A percentile compares a stretch with the other conserved stretches of the same genome.
Evolutionary conservation across 2,113 vertebrate genomes (phyloP).

Genomic region (Microcebus lehilahytsara): DNA sequence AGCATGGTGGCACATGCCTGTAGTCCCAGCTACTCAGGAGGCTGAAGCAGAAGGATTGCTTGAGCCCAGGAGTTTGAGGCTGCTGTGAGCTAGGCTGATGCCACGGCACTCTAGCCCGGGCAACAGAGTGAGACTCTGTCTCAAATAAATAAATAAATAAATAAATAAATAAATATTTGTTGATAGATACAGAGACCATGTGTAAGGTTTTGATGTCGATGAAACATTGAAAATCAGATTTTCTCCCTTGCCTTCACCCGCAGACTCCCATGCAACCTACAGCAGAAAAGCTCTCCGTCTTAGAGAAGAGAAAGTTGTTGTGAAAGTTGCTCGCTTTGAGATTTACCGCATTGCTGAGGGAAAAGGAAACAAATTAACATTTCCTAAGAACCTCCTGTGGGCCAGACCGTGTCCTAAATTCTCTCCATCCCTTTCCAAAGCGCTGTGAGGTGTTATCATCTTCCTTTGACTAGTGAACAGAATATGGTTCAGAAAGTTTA

Average conservation of each 20-base stretch:
- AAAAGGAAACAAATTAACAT: neutral
- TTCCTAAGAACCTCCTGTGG: neutral
- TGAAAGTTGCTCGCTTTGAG: neutral
- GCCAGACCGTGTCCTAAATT: neutral
- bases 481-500: neutral
- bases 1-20: too few relatives aligned
- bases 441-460: neutral
- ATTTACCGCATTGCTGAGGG: neutral
- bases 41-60: too few relatives aligned
- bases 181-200: neutral
- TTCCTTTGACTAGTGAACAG: neutral
- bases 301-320: neutral
- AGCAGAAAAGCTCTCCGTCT: neutral
- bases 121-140: too few relatives aligned
- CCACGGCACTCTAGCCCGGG: too few relatives aligned
- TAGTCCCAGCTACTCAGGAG: too few relatives aligned
- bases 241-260: neutral
- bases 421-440: neutral
- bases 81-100: too few relatives aligned
- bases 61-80: too few relatives aligned
- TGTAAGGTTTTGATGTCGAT: neutral
- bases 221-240: neutral
- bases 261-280: neutral
- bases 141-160: too few relatives aligned
- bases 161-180: neutral